These are phyloP conservation scores for Cepphus grylle DNA, from an alignment of 2,113 vertebrate genomes.

Conservation along the genomic window DNA sequence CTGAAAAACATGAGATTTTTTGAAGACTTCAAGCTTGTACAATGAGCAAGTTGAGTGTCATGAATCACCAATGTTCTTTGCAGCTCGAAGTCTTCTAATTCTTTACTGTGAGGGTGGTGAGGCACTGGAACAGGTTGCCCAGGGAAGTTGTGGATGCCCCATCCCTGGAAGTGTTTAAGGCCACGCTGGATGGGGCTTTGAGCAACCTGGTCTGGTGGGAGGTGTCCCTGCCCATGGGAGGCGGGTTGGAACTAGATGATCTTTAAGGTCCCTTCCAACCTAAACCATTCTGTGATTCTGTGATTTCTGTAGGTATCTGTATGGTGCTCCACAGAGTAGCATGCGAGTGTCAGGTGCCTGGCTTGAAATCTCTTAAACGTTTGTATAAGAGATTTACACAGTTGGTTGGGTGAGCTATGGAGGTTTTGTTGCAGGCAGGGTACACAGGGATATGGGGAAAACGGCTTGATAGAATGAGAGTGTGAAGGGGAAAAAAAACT, in stretches of 20 bases:
- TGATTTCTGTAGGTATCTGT: background rate
- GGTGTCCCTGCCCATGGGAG: too few species aligned
- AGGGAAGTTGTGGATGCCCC: too few species aligned
- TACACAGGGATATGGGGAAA: background rate
- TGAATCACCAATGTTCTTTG: background rate
- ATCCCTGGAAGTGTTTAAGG: too few species aligned
- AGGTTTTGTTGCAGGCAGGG: background rate
- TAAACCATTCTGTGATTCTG: too few species aligned
- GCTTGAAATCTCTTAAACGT: too few species aligned
- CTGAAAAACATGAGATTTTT: background rate
- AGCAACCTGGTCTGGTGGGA: too few species aligned
- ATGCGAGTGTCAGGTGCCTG: background rate
- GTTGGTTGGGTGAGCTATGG: background rate
- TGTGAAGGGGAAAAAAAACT: background rate
- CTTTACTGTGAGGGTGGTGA: too few species aligned
- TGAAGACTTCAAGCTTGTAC: background rate
- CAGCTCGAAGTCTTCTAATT: background rate
- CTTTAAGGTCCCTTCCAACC: too few species aligned
- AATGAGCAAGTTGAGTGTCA: rapidly evolving
- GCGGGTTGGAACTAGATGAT: too few species aligned
- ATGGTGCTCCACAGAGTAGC: background rate
- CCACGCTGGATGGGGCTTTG: too few species aligned
- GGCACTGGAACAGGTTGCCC: too few species aligned
- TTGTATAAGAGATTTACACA: background rate
- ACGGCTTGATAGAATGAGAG: background rate